phyloP scores from a whole-genome alignment of 2,797 vertebrate genomes.

The Melanotaenia pygmaea region DNA sequence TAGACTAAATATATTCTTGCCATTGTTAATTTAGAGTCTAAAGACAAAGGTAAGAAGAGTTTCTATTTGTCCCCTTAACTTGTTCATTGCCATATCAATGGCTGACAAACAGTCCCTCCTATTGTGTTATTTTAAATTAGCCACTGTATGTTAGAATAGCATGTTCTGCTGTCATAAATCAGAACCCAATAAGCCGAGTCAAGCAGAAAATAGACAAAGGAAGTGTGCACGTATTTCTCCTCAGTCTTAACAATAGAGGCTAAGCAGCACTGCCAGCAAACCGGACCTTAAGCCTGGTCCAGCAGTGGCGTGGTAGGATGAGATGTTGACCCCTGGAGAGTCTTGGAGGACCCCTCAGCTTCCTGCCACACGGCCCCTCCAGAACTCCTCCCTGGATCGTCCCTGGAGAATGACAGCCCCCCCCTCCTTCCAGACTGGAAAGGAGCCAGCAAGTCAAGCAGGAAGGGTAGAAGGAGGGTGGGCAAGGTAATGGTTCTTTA shows the following conservation, averaged over 20 bases:
- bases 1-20: neutral
- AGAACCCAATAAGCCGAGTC: constrained; percentile 64
- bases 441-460: constrained; percentile 69
- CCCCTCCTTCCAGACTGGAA: constrained; percentile 65
- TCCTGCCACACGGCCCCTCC: constrained; percentile 65
- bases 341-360: constrained; percentile 76
- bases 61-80: constrained; percentile 27
- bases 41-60: constrained; percentile 31
- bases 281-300: constrained; percentile 48
- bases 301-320: constrained; percentile 38
- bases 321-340: constrained; percentile 67
- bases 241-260: constrained; percentile 76
- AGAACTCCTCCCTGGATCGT: constrained; percentile 39
- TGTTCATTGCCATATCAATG: constrained; percentile 51
- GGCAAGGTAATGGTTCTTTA: constrained; percentile 74
- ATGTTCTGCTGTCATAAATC: constrained; percentile 66
- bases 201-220: constrained; percentile 78
- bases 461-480: constrained; percentile 62
- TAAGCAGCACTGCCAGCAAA: constrained; percentile 37
- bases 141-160: constrained; percentile 22
- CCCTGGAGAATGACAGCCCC: constrained; percentile 54
- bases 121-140: constrained; percentile 52
- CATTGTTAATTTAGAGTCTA: neutral
- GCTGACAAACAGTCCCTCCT: constrained; percentile 30
- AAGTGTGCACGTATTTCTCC: constrained; percentile 66